These are phyloP conservation scores for Melipona bicolor DNA, from an alignment of 2,888 invertebrate genomes.

Conservation along the genomic window DNA sequence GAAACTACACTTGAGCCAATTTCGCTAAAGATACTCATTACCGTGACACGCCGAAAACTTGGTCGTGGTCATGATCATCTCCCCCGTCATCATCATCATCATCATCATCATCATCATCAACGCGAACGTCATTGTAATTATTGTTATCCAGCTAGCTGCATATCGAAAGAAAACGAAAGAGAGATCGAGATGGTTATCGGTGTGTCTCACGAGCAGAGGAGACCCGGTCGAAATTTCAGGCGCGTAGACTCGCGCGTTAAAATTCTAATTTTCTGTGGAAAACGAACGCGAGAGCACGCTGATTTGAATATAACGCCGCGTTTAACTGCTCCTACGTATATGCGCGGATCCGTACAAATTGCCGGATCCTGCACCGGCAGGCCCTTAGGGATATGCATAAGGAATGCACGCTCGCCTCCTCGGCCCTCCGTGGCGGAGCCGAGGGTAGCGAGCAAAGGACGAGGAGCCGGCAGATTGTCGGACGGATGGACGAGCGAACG, in stretches of 20 bases:
- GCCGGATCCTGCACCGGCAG: constrained; percentile 69
- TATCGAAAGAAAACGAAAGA: constrained; percentile 33
- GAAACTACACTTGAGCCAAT: constrained; percentile 49
- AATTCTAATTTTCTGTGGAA: constrained; percentile 63
- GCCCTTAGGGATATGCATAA: constrained; percentile 74
- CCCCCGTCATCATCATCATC: neutral
- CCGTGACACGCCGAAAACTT: constrained; percentile 37
- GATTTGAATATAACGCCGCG: constrained; percentile 65
- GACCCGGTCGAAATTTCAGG: constrained; percentile 2
- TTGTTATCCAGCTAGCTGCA: constrained; percentile 36
- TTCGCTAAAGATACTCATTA: constrained; percentile 47
- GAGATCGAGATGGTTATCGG: constrained; percentile 47
- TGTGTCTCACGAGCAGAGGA: neutral
- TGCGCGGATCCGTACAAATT: constrained; percentile 69
- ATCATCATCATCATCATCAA: constrained; percentile 2
- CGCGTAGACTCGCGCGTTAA: constrained; percentile 13
- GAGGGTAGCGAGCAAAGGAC: constrained; percentile 64
- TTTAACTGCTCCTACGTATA: constrained; percentile 68
- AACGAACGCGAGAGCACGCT: constrained; percentile 49
- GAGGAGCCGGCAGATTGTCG: constrained; percentile 53
- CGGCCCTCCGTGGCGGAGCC: constrained; percentile 48
- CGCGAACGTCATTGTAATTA: constrained; percentile 22
- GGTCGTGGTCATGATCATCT: constrained; percentile 48
- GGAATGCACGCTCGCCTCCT: constrained; percentile 63
- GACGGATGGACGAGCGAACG: constrained; percentile 53